Percentiles rank a stretch among this genome's conserved stretches.
phyloP scores from a whole-genome alignment of 2,888 invertebrate species.

The Ectobius pallidus region DNA sequence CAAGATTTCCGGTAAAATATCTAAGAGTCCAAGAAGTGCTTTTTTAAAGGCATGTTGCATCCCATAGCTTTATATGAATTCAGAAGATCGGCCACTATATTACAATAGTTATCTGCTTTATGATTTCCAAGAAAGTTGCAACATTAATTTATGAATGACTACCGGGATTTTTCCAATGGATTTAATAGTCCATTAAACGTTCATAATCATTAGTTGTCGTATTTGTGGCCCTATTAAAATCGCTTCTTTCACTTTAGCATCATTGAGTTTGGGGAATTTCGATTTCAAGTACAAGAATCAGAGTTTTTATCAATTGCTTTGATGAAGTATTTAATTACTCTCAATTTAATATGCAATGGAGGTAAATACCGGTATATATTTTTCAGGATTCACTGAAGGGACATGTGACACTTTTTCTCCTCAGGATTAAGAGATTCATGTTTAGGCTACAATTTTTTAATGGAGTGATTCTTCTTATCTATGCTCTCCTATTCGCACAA shows the following conservation, averaged over 20 bases:
- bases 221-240: conserved; percentile 36
- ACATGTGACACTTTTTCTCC: not conserved
- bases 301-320: conserved; percentile 26
- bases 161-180: not conserved
- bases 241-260: conserved; percentile 40
- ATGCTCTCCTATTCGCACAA: not conserved
- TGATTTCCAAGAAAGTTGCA: not conserved
- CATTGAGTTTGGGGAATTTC: conserved; percentile 37
- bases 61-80: too few relatives aligned
- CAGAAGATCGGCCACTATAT: not conserved
- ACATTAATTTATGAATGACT: not conserved
- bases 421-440: not conserved
- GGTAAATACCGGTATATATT: not conserved
- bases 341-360: conserved; percentile 37
- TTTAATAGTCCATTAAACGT: conserved; percentile 2
- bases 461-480: not conserved
- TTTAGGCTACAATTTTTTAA: not conserved
- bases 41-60: not conserved
- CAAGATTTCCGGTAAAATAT: not conserved
- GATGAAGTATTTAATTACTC: conserved; percentile 15
- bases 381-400: conserved; percentile 3
- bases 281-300: conserved; percentile 33
- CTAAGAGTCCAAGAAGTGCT: not conserved
- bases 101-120: not conserved
- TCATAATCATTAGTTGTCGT: not conserved